Base-by-base conservation (phyloP, 2,888 invertebrate species). In the Monoplex corrugatus region DNA sequence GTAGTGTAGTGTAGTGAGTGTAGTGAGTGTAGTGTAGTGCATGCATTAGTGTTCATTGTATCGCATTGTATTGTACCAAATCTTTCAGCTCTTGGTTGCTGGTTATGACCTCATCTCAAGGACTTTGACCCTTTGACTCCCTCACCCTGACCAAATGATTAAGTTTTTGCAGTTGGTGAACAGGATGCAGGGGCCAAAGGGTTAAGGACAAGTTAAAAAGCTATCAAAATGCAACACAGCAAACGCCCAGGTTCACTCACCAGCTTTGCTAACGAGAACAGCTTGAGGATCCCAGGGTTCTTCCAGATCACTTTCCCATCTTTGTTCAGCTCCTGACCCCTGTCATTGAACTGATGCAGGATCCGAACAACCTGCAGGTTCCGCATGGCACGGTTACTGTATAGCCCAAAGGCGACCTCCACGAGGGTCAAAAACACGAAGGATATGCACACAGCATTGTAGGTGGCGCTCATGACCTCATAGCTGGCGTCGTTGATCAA, bases 211-310 rank as follows among this genome's bases (percentile, higher is more conserved):
- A n/a, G n/a, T n/a, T n/a, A n/a, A n/a, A n/a, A n/a, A n/a, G n/a
- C n/a, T n/a, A n/a, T n/a, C n/a, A n/a, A n/a, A n/a, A n/a, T n/a
- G n/a, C n/a, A n/a, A n/a, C n/a, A n/a, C n/a, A 16, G 16, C 50
- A 13, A 16, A 50, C 50, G 50, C 10, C 8, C 50, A 13, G 50
- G 16, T 28, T n/a, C 28, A 80, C 94, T 92, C 92, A 95, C 95
- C 28, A 94, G 94, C 91, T 94, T 95, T 8, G 95, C 95, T 16
- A 95, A 91, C 45, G 90, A 87, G 35, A 94, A 45, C n/a, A 95
- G 91, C 45, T 95, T 91, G 40, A 89, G 87, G 0, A 95, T 87
- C 87, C 91, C 92, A 16, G 92, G 95, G 38, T 91, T 92, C 86
- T 93, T 93, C 63, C 93, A 92, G 6, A 94, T 88, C 0, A 92